phyloP scores from a whole-genome alignment of 2,888 invertebrate species.

The Lottia scabra region DNA sequence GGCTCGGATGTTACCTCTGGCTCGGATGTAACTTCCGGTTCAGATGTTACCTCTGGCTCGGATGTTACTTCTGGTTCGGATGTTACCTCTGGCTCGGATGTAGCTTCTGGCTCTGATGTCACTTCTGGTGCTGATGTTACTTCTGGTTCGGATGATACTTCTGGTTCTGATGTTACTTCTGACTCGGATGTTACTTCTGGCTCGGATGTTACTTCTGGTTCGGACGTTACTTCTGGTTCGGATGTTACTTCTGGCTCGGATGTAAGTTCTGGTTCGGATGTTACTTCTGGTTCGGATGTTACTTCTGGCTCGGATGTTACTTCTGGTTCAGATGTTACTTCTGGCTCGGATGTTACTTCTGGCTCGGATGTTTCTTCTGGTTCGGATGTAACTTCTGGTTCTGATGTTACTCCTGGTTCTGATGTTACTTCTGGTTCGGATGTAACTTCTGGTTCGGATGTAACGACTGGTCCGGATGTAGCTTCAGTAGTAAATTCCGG shows the following conservation, averaged over 20 bases:
- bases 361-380: conserved; percentile 5
- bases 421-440: conserved; percentile 19
- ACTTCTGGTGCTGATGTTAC: conserved; percentile 12
- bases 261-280: conserved; percentile 5
- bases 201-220: conserved; percentile 15
- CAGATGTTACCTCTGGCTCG: conserved; percentile 14
- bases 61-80: conserved; percentile 15
- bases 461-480: conserved; percentile 9
- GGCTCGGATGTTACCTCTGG: conserved; percentile 15
- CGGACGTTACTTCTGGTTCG: conserved; percentile 13
- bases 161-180: conserved; percentile 17
- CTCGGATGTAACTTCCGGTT: conserved; percentile 5
- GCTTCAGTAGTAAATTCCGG: conserved; percentile 18
- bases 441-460: neutral
- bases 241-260: neutral
- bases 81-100: conserved; percentile 10
- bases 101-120: conserved; percentile 4
- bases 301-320: conserved; percentile 5
- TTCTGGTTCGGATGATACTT: conserved; percentile 18
- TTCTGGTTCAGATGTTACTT: conserved; percentile 9
- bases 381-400: conserved; percentile 12
- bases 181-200: conserved; percentile 16
- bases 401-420: conserved; percentile 14
- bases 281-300: conserved; percentile 12
- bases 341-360: conserved; percentile 18